Conservation (phyloP, 1,140 invertebrate species). For the Varroa destructor region DNA sequence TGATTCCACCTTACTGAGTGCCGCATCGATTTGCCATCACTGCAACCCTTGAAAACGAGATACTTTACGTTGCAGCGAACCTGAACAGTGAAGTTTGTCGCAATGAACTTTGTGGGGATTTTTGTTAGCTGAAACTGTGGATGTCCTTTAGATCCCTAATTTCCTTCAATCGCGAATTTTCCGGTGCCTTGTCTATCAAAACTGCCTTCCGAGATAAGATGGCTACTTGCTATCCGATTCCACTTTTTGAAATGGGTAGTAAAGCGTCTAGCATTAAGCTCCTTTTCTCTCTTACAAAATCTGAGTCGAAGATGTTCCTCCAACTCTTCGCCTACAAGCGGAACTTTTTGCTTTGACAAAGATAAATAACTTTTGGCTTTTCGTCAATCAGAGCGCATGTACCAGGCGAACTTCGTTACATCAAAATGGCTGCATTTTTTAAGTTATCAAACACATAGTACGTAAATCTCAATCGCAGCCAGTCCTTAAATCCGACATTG, state of each 20-base stretch:
- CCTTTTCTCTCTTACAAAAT: slow-evolving; percentile 41
- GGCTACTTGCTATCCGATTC: slow-evolving; percentile 36
- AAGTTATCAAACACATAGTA: slow-evolving; percentile 76
- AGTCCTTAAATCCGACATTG: slow-evolving; percentile 83
- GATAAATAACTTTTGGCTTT: too few relatives aligned
- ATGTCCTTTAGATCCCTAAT: slow-evolving; percentile 31
- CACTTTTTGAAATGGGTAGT: slow-evolving; percentile 33
- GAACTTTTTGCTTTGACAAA: slow-evolving; percentile 42
- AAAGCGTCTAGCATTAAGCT: not conserved
- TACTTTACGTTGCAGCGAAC: slow-evolving; percentile 76
- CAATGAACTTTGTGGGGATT: slow-evolving; percentile 75
- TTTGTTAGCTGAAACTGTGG: slow-evolving; percentile 42
- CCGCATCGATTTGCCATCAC: slow-evolving; percentile 88
- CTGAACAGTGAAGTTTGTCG: slow-evolving; percentile 55
- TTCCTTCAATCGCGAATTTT: not conserved
- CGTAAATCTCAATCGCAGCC: slow-evolving; percentile 93
- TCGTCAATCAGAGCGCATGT: slow-evolving; percentile 72
- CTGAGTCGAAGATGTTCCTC: slow-evolving; percentile 63
- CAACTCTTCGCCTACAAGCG: slow-evolving; percentile 76
- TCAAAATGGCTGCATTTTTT: slow-evolving; percentile 89
- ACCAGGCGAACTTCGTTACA: slow-evolving; percentile 51
- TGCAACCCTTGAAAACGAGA: slow-evolving; percentile 95
- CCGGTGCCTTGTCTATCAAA: slow-evolving; percentile 28
- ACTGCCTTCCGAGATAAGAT: slow-evolving; percentile 38
- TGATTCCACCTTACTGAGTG: slow-evolving; percentile 77